phyloP scores from a whole-genome alignment of 2,797 vertebrate species.

The Bovichtus diacanthus region DNA sequence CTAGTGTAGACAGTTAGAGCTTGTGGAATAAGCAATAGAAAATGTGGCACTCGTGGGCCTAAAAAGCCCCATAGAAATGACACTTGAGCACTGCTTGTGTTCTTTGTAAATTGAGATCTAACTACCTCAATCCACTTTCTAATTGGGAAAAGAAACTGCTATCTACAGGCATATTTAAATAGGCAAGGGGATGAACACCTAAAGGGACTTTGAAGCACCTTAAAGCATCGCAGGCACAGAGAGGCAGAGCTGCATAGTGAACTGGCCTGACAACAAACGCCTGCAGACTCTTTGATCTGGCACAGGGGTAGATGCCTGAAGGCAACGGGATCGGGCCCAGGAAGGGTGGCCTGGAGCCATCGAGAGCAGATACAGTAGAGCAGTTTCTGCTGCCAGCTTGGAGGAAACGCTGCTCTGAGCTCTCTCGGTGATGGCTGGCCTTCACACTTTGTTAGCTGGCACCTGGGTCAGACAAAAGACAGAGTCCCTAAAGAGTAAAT shows the following conservation, averaged over 20 bases:
- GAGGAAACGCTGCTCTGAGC: conserved; percentile 55
- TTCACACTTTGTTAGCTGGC: conserved; percentile 62
- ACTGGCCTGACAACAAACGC: conserved; percentile 76
- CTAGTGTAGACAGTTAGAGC: conserved; percentile 14
- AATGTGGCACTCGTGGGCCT: conserved; percentile 11
- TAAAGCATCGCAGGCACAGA: conserved; percentile 46
- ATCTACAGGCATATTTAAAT: conserved; percentile 64
- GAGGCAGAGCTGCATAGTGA: conserved; percentile 47
- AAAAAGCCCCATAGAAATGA: conserved; percentile 31
- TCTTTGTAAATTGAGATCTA: conserved; percentile 60
- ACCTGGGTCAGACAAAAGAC: conserved; percentile 61
- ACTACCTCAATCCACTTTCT: conserved; percentile 47
- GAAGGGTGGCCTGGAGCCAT: conserved; percentile 74
- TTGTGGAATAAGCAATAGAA: conserved; percentile 26
- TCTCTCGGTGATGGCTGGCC: conserved; percentile 57
- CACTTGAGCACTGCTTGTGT: conserved; percentile 31
- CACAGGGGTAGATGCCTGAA: conserved; percentile 69
- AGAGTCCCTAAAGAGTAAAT: conserved; percentile 45
- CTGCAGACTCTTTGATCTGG: conserved; percentile 79
- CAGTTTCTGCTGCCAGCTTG: conserved; percentile 56
- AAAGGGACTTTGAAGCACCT: conserved; percentile 56
- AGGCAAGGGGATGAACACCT: conserved; percentile 53
- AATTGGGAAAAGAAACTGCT: conserved; percentile 49
- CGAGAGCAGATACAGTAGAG: conserved; percentile 67
- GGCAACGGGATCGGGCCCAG: conserved; percentile 62